Conservation (phyloP, 2,797 vertebrate genomes). For the Picus viridis region DNA sequence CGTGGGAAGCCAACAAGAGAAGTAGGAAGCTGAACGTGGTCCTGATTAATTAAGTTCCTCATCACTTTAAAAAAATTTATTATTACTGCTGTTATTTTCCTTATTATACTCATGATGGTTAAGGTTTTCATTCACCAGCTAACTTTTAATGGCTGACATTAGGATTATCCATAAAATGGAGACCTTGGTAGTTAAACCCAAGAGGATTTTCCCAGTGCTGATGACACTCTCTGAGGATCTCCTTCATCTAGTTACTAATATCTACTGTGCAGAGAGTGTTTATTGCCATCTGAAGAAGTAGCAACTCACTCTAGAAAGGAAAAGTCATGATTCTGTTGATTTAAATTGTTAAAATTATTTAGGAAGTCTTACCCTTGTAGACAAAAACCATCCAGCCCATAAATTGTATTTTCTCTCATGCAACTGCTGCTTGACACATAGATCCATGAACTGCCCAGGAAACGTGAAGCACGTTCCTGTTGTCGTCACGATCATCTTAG, state of each 20-base stretch:
- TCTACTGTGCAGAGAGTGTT: background rate
- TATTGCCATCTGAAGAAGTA: background rate
- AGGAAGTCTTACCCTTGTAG: background rate
- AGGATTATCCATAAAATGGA: background rate
- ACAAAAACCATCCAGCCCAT: background rate
- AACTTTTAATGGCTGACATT: background rate
- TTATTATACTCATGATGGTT: background rate
- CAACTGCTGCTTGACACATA: background rate
- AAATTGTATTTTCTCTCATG: background rate
- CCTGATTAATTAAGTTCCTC: background rate
- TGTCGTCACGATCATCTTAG: background rate
- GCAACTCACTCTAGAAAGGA: background rate
- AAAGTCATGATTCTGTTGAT: background rate
- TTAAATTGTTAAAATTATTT: background rate
- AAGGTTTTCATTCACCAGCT: background rate
- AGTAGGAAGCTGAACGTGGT: background rate
- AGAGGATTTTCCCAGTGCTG: background rate
- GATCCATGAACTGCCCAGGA: background rate
- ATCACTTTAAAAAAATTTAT: too few relatives aligned
- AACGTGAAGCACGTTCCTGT: background rate
- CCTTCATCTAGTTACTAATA: background rate
- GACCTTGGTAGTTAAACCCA: background rate
- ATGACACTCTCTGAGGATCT: background rate
- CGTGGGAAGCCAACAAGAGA: background rate
- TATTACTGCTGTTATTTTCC: background rate